Conservation (phyloP, 2,797 vertebrate species). For the Adelosebastes latens region DNA sequence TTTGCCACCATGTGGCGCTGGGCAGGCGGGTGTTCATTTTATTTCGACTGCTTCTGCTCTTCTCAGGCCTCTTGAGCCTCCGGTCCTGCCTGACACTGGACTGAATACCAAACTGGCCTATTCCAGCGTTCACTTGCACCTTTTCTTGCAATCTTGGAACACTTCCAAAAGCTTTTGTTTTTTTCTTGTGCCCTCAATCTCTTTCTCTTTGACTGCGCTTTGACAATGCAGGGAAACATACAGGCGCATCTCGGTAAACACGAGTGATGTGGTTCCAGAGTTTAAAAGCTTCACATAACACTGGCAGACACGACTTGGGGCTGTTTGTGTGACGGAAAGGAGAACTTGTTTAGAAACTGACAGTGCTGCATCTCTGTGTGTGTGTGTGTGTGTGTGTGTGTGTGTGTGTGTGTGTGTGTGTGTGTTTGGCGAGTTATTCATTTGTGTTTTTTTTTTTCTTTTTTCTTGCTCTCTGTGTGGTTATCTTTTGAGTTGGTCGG, state of each 20-base stretch:
- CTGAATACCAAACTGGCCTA: slow-evolving; percentile 56
- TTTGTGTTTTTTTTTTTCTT: slow-evolving; percentile 54
- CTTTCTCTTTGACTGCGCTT: slow-evolving; percentile 69
- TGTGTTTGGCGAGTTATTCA: slow-evolving; percentile 76
- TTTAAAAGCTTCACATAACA: slow-evolving; percentile 78
- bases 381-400: slow-evolving; percentile 7
- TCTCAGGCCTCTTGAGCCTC: slow-evolving; percentile 35
- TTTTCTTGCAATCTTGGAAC: slow-evolving; percentile 68
- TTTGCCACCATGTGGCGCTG: slow-evolving; percentile 38
- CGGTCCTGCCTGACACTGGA: slow-evolving; percentile 27
- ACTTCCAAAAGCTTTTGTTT: slow-evolving; percentile 63
- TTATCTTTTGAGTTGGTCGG: slow-evolving; percentile 74
- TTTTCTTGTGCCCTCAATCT: slow-evolving; percentile 67
- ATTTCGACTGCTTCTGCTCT: neutral
- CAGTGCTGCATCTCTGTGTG: slow-evolving; percentile 56
- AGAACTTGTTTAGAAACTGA: slow-evolving; percentile 79
- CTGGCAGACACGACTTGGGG: slow-evolving; percentile 76
- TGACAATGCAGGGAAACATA: slow-evolving; percentile 71
- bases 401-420: neutral
- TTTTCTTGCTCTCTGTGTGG: slow-evolving; percentile 65
- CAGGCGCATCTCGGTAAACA: slow-evolving; percentile 71
- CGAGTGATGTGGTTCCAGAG: slow-evolving; percentile 78
- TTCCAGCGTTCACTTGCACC: slow-evolving; percentile 56
- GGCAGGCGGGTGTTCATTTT: neutral
- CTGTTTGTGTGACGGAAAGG: slow-evolving; percentile 78